These are phyloP conservation scores for Caenorhabditis drosophilae DNA, from an alignment of 2,888 invertebrate genomes.

Conservation along the genomic window DNA sequence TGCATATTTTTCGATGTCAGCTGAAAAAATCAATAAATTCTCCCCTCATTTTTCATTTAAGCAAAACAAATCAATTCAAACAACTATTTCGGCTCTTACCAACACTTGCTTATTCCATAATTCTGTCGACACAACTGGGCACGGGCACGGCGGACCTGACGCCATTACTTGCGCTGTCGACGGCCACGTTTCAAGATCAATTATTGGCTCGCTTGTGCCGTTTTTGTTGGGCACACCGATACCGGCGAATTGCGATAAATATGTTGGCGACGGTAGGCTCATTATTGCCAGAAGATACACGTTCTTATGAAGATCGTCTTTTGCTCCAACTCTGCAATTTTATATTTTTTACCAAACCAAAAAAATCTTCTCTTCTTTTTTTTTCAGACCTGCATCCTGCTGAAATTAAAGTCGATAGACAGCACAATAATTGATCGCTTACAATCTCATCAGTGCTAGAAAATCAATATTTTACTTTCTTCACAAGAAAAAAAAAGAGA, in stretches of 20 bases:
- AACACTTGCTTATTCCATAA: constrained; percentile 88
- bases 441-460: constrained; percentile 86
- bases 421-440: constrained; percentile 87
- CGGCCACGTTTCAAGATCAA: constrained; percentile 31
- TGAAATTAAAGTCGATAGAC: constrained; percentile 87
- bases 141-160: constrained; percentile 87
- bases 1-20: constrained; percentile 95
- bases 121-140: constrained; percentile 68
- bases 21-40: constrained; percentile 60
- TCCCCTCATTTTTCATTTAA: background rate
- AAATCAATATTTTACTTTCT: constrained; percentile 2
- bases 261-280: constrained; percentile 27
- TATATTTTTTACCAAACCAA: background rate
- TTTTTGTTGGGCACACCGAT: constrained; percentile 23
- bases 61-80: no score
- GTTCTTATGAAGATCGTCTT: constrained; percentile 20
- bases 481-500: background rate
- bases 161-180: constrained; percentile 84
- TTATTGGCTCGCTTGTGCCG: constrained; percentile 68
- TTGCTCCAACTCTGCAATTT: constrained; percentile 11
- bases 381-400: constrained; percentile 77
- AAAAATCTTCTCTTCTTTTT: background rate
- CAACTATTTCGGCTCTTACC: no score
- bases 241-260: constrained; percentile 26
- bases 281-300: constrained; percentile 30